Percentiles rank a stretch among this genome's conserved stretches.
Evolutionary conservation across 2,888 invertebrate species (phyloP).

Genomic region (Philereme vetulata): DNA sequence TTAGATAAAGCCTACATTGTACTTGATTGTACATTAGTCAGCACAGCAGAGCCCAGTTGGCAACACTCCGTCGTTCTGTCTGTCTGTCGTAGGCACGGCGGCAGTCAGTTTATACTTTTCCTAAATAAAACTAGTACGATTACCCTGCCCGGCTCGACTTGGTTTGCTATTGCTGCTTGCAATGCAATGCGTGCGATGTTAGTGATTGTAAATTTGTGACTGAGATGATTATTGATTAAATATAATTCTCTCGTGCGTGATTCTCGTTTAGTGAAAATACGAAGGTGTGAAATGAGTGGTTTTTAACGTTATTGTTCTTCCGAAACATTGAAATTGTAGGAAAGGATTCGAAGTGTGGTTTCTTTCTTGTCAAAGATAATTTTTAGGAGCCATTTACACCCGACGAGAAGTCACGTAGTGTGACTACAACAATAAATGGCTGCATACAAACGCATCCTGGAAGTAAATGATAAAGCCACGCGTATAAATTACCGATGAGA

Average conservation of each 20-base stretch:
- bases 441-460: conserved; percentile 7
- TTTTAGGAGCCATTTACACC: conserved; percentile 80
- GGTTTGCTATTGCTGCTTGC: neutral
- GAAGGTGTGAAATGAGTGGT: no score
- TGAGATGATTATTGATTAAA: neutral
- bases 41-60: no score
- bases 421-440: neutral
- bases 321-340: neutral
- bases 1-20: no score
- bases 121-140: neutral
- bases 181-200: neutral
- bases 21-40: no score
- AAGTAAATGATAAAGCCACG: conserved; percentile 12
- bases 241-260: neutral
- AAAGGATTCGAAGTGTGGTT: conserved; percentile 12
- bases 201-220: neutral
- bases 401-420: conserved; percentile 79
- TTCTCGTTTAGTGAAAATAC: no score
- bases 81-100: no score
- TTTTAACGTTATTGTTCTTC: neutral
- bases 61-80: no score
- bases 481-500: conserved; percentile 10
- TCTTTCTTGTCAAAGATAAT: conserved; percentile 21
- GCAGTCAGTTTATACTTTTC: no score
- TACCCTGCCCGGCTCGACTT: neutral